Percentiles rank a stretch among this genome's conserved stretches.
Evolutionary conservation across 2,888 invertebrate species (phyloP).

Genomic region (Lypha dubia): DNA sequence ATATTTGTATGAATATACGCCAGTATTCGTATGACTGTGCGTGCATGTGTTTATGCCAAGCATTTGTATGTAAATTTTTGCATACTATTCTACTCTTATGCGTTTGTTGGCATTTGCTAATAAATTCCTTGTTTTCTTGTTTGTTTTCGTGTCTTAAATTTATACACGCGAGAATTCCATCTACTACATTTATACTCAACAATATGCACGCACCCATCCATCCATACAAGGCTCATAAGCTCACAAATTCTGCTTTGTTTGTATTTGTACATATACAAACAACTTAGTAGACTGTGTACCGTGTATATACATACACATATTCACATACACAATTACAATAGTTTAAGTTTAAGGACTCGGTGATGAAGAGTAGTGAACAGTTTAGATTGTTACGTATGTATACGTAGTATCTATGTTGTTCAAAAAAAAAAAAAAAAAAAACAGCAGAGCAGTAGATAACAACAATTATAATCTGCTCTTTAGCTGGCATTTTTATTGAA

Average conservation of each 20-base stretch:
- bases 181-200: background rate
- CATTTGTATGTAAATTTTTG: slow-evolving; percentile 56
- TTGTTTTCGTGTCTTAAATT: slow-evolving; percentile 63
- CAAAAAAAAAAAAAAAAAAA: too few species aligned
- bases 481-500: slow-evolving; percentile 26
- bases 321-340: too few species aligned
- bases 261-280: background rate
- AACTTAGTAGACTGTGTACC: slow-evolving; percentile 24
- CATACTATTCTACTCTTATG: slow-evolving; percentile 58
- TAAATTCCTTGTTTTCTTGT: slow-evolving; percentile 67
- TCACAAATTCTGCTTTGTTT: background rate
- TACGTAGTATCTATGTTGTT: background rate
- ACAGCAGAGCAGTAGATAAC: slow-evolving; percentile 37
- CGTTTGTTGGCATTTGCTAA: slow-evolving; percentile 68
- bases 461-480: slow-evolving; percentile 45
- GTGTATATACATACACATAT: slow-evolving; percentile 27
- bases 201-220: background rate
- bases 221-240: too few species aligned
- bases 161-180: slow-evolving; percentile 60
- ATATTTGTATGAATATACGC: too few species aligned
- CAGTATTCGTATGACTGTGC: background rate
- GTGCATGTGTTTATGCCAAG: background rate
- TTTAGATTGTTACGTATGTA: slow-evolving; percentile 11
- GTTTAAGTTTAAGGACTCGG: slow-evolving; percentile 53
- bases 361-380: background rate